Evolutionary conservation across 2,797 vertebrate genomes (phyloP), one percentile per base, ranked within the genome.

Genomic region (Poecile montanus): DNA sequence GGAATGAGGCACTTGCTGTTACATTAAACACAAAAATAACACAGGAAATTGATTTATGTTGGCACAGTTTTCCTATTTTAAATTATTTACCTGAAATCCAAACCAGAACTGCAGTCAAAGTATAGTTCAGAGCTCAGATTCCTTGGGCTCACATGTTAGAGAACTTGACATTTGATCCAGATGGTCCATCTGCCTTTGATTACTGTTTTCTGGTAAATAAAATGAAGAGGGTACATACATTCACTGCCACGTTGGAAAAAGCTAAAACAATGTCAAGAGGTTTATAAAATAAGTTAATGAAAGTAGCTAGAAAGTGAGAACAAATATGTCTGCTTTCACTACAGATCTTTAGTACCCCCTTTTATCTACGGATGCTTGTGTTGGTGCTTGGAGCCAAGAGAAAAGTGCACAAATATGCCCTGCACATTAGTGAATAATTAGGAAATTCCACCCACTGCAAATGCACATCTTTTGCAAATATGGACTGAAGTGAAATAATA

Each of bases 11-110:
- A 94, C 84, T 94, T 96, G 86, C 89, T 94, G 94, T 97, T 97
- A 96, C 81, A 95, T 96, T 96, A 75, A 90, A 97, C 80, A 70
- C 83, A 96, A 89, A 92, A 95, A 94, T 93, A 96, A 94, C 89
- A 97, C 62, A 96, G 89, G 96, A 96, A 96, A 95, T 88, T 95
- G 95, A 97, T 97, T 96, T 96, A 97, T 97, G 91, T 87, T 97
- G 97, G 96, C 96, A 95, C 44, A 90, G 94, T 79, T 96, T 96
- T 97, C 83, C 68, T 86, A 91, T 81, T 94, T 95, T 76, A 96
- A 92, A 88, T 95, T 96, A 95, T 97, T 97, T 97, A 96, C 94
- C 95, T 97, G 94, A 97, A 98, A 96, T 95, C 88, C 54, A 97
- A 97, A 94, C 84, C 83, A 95, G 81, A 95, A 75, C 86, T 96